Evolutionary conservation across 2,888 invertebrate genomes (phyloP).

Genomic region (Andricus curvator): DNA sequence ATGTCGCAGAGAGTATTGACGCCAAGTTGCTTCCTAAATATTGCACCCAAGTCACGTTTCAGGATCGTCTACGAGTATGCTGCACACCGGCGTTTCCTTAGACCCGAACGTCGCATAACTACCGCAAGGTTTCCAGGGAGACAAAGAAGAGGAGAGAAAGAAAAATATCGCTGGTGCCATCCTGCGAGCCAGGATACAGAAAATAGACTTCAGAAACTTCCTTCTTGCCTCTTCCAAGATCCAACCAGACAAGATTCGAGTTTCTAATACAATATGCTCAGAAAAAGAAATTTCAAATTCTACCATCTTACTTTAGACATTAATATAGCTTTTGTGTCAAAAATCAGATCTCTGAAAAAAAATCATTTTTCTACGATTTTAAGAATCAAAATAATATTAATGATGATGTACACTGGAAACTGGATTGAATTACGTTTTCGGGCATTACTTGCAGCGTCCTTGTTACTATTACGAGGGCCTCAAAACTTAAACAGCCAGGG

Average conservation of each 20-base stretch:
- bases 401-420: too few species aligned
- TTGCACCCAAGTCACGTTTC: slow-evolving; percentile 77
- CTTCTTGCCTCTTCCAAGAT: slow-evolving; percentile 14
- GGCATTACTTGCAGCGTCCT: too few species aligned
- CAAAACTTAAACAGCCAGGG: too few species aligned
- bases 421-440: too few species aligned
- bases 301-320: not conserved
- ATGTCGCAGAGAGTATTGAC: slow-evolving; percentile 73
- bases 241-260: slow-evolving; percentile 31
- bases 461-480: too few species aligned
- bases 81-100: slow-evolving; percentile 31
- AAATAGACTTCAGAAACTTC: slow-evolving; percentile 28
- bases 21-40: slow-evolving; percentile 74
- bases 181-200: slow-evolving; percentile 25
- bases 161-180: slow-evolving; percentile 42
- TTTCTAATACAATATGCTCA: slow-evolving; percentile 6
- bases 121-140: slow-evolving; percentile 71
- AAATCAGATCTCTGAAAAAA: too few species aligned
- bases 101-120: slow-evolving; percentile 71
- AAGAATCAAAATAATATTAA: too few species aligned
- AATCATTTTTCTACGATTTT: too few species aligned
- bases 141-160: slow-evolving; percentile 58
- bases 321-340: too few species aligned
- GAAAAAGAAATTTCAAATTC: not conserved
- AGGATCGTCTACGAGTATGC: slow-evolving; percentile 55